Evolutionary conservation across 2,888 invertebrate genomes (phyloP), one percentile per base, ranked within the genome.

Genomic region (Drosophila melanosoma): DNA sequence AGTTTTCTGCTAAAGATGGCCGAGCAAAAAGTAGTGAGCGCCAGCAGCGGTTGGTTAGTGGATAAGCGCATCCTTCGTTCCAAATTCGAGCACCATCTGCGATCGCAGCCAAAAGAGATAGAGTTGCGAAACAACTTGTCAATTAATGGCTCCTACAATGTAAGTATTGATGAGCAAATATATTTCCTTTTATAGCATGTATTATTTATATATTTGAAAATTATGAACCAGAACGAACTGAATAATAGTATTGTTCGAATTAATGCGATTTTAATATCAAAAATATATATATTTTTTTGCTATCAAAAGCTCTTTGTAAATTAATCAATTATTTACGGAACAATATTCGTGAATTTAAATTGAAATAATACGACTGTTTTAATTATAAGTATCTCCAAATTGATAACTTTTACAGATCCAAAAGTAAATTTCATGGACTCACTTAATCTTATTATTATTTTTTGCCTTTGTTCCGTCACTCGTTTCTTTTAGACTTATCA

Each of bases 1-100:
- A 53, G 61, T 12, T 91, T 91, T 65, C 58, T 91, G 35, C 61
- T 91, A 35, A 67, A 80, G 12, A 76, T 91, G 72, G 67, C 83
- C 45, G 82, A 85, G 7, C 67, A 68, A 8, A 67, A 82, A 52
- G 61, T 87, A 33, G 63, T 91, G 69, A 60, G 38, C n/a, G 62
- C 78, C 33, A 74, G 72, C 4, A 75, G 53, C 29, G 68, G 74
- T 36, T 91, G 91, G 91, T 69, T 73, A 35, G 70, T 85, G 53
- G 76, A 81, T 4, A 91, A 91, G 69, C 8, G n/a, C 0, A 59
- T 32, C 1, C 7, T 90, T 26, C 84, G 83, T 1, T 17, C 45
- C 17, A 69, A 81, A 33, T 91, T 86, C 59, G 35, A 67, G 10
- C 26, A 68, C 5, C 64, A 83, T 68, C n/a, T 86, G 4, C 56